Evolutionary conservation across 2,888 invertebrate species (phyloP).

Genomic region (Ectemnius continuus): DNA sequence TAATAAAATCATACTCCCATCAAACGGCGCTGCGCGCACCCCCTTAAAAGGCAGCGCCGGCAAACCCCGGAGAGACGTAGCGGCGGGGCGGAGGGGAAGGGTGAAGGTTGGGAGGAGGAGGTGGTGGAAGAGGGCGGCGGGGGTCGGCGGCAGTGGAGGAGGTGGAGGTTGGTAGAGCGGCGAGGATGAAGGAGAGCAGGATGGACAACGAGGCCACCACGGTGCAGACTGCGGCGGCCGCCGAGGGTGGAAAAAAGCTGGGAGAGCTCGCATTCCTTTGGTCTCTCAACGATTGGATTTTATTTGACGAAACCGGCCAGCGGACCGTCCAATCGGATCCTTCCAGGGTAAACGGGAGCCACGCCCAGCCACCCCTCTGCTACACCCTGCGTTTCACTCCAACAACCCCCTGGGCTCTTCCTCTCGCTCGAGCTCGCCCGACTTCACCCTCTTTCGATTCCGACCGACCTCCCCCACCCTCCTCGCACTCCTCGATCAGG

Average conservation of each 20-base stretch:
- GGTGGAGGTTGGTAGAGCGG: constrained; percentile 33
- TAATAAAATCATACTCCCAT: constrained; percentile 78
- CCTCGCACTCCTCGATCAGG: constrained; percentile 18
- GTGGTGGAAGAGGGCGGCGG: constrained; percentile 15
- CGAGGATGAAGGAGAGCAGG: constrained; percentile 17
- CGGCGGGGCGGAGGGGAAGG: constrained; percentile 17
- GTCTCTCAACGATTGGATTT: constrained; percentile 77
- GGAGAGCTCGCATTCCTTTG: constrained; percentile 75
- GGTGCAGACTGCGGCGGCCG: constrained; percentile 33
- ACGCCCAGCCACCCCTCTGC: constrained; percentile 70
- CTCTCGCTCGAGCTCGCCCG: constrained; percentile 34
- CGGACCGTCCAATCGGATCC: constrained; percentile 71
- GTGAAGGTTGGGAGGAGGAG: constrained; percentile 14
- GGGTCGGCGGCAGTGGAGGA: not conserved
- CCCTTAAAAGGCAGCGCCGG: constrained; percentile 51
- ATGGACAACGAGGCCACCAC: constrained; percentile 15
- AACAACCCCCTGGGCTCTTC: constrained; percentile 10
- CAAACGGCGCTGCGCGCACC: constrained; percentile 73
- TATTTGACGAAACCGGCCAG: constrained; percentile 76
- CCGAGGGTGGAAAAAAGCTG: constrained; percentile 70
- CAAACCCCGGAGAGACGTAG: constrained; percentile 25
- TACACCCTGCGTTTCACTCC: constrained; percentile 32
- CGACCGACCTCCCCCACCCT: constrained; percentile 26
- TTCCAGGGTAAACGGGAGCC: constrained; percentile 65
- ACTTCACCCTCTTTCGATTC: constrained; percentile 30